Evolutionary conservation across 2,113 vertebrate genomes (phyloP).

Genomic region (Dicrurus megarhynchus): DNA sequence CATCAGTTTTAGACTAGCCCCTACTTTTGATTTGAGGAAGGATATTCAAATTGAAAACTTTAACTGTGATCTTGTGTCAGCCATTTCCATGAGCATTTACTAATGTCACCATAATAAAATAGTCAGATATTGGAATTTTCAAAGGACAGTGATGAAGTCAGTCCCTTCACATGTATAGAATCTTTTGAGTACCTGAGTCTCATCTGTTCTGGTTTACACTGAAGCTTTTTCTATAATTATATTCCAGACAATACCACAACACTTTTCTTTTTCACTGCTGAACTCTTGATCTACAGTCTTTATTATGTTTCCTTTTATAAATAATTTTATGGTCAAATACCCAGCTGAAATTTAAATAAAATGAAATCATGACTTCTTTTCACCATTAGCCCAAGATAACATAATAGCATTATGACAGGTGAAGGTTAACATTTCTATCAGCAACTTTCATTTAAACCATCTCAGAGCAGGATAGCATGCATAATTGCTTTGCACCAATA

Average conservation of each 20-base stretch:
- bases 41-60: background rate
- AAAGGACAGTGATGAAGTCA: background rate
- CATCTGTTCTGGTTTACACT: background rate
- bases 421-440: slow-evolving; percentile 55
- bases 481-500: slow-evolving; percentile 43
- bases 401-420: slow-evolving; percentile 51
- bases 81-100: background rate
- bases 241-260: slow-evolving; percentile 14
- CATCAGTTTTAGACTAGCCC: background rate
- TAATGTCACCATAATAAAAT: accelerated
- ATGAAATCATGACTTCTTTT: slow-evolving; percentile 52
- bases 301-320: slow-evolving; percentile 32
- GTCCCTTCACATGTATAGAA: background rate
- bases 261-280: slow-evolving; percentile 31
- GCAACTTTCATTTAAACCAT: slow-evolving; percentile 56
- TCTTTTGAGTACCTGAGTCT: background rate
- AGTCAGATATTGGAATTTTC: background rate
- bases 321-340: slow-evolving; percentile 61
- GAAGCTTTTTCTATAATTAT: slow-evolving; percentile 4
- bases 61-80: background rate
- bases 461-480: slow-evolving; percentile 46
- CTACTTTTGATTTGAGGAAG: background rate
- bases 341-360: slow-evolving; percentile 59
- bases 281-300: slow-evolving; percentile 21
- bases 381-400: slow-evolving; percentile 39